Percentiles rank a stretch among this genome's conserved stretches.
Conservation (phyloP, 2,888 invertebrate species). For the Myathropa florea region DNA sequence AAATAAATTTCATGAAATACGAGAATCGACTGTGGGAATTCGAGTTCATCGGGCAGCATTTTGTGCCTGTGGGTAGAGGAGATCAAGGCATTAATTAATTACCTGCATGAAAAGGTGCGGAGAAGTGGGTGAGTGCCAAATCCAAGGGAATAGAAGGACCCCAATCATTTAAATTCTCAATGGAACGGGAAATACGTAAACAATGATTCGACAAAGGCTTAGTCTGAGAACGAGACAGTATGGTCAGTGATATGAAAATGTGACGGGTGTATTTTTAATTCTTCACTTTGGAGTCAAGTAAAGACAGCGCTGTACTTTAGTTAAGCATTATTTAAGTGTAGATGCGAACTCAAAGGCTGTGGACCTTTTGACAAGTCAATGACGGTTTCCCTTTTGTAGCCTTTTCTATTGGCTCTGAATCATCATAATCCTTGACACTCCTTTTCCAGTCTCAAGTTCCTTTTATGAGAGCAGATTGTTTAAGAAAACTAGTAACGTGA, state of each 20-base stretch:
- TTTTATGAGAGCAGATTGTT: too few species aligned
- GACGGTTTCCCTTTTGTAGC: too few species aligned
- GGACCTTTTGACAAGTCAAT: too few species aligned
- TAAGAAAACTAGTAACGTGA: too few species aligned
- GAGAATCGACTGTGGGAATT: conserved; percentile 57
- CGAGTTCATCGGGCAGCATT: conserved; percentile 11
- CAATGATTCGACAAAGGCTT: background rate
- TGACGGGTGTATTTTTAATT: background rate
- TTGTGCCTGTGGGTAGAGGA: background rate
- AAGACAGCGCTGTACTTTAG: background rate
- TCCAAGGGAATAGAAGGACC: background rate
- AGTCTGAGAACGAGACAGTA: background rate
- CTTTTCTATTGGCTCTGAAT: too few species aligned
- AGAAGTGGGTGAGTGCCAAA: background rate
- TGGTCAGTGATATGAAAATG: background rate
- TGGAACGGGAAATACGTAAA: background rate
- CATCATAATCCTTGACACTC: too few species aligned
- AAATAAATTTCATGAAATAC: conserved; percentile 60
- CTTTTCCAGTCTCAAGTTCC: too few species aligned
- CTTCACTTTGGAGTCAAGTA: background rate
- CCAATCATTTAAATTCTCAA: background rate
- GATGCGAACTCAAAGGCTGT: too few species aligned
- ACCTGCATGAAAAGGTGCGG: background rate
- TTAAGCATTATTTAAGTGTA: too few species aligned
- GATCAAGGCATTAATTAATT: conserved; percentile 19